phyloP scores from a whole-genome alignment of 2,113 vertebrate species.

The Microtus montanus region DNA sequence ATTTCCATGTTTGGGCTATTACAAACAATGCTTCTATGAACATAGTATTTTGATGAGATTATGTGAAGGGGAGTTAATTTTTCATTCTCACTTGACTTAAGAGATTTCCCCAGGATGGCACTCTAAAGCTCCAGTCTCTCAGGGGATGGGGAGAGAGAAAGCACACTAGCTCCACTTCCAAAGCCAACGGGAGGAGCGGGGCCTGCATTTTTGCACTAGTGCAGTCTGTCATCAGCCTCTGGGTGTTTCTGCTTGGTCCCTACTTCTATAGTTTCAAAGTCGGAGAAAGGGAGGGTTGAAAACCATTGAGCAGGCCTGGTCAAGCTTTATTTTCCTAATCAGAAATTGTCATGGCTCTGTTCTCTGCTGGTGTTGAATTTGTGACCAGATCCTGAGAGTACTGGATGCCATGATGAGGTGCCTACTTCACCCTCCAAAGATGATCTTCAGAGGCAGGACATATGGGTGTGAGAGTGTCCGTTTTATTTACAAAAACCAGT shows the following conservation, averaged over 20 bases:
- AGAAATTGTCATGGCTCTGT: neutral
- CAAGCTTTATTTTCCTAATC: neutral
- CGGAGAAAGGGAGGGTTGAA: neutral
- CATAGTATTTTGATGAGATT: neutral
- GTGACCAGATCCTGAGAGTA: no score
- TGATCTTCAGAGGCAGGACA: no score
- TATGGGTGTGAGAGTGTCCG: neutral
- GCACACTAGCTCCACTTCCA: constrained; percentile 36
- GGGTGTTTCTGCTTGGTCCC: no score
- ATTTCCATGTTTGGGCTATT: no score
- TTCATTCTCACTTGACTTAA: neutral
- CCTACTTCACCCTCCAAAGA: no score
- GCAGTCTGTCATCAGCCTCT: neutral
- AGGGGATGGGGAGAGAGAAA: neutral
- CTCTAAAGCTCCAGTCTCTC: neutral
- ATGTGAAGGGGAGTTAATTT: neutral
- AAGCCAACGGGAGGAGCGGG: neutral
- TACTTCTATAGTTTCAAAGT: constrained; percentile 36
- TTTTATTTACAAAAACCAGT: neutral
- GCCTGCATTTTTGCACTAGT: neutral
- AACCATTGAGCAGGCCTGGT: neutral
- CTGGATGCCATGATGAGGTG: no score
- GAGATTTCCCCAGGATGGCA: neutral
- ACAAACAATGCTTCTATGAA: no score
- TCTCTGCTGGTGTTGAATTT: neutral